Evolutionary conservation across 2,797 vertebrate genomes (phyloP).

Genomic region (Takifugu ocellatus): DNA sequence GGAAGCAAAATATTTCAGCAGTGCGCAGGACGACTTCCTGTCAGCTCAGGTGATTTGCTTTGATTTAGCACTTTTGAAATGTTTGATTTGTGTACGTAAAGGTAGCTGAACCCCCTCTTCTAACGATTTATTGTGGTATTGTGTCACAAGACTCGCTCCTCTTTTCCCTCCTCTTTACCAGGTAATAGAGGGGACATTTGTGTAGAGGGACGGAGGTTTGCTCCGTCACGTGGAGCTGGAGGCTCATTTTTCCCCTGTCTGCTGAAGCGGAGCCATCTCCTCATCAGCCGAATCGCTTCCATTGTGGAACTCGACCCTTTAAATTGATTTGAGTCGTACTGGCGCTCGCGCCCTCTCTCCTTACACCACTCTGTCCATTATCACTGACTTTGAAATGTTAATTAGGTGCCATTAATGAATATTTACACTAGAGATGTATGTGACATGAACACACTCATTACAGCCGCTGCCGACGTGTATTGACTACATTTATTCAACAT

Average conservation of each 20-base stretch:
- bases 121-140: constrained; percentile 47
- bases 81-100: constrained; percentile 38
- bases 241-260: constrained; percentile 8
- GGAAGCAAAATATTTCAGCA: constrained; percentile 46
- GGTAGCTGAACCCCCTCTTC: constrained; percentile 36
- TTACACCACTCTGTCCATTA: constrained; percentile 38
- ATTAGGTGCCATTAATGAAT: constrained; percentile 58
- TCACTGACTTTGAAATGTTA: constrained; percentile 55
- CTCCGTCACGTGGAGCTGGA: constrained; percentile 28
- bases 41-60: constrained; percentile 36
- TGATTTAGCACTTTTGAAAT: constrained; percentile 55
- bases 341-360: constrained; percentile 34
- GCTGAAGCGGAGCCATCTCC: constrained; percentile 51
- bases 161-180: constrained; percentile 2
- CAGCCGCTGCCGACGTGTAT: constrained; percentile 24
- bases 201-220: neutral
- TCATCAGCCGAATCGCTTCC: constrained; percentile 46
- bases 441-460: constrained; percentile 47
- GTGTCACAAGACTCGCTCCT: constrained; percentile 11
- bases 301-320: constrained; percentile 52
- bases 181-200: constrained; percentile 24
- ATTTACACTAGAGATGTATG: constrained; percentile 54
- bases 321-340: constrained; percentile 61
- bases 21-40: constrained; percentile 37
- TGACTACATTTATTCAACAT: constrained; percentile 39